Conservation (phyloP, 2,113 vertebrate species). For the Callopanchax toddi region DNA sequence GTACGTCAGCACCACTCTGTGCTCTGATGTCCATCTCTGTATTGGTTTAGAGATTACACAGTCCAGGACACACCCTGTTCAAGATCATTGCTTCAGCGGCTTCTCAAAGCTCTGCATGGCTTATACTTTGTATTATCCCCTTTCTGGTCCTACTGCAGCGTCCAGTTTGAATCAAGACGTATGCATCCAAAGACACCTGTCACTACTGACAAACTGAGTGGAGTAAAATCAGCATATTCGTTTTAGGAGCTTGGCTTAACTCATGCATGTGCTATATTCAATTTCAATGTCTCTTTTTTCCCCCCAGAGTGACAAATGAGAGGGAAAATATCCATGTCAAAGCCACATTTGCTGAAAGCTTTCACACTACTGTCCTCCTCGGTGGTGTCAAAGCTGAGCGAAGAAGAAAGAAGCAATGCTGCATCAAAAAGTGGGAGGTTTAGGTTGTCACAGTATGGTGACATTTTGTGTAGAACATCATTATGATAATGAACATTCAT, state of each 20-base stretch:
- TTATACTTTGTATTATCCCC: background rate
- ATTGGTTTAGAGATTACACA: constrained; percentile 46
- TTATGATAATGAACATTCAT: constrained; percentile 68
- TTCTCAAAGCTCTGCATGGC: constrained; percentile 20
- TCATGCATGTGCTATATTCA: constrained; percentile 36
- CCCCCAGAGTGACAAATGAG: constrained; percentile 50
- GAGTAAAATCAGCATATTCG: constrained; percentile 55
- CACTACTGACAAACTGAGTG: constrained; percentile 20
- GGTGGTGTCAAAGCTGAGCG: constrained; percentile 18
- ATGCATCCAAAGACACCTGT: constrained; percentile 34
- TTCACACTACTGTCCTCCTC: constrained; percentile 16
- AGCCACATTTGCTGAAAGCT: constrained; percentile 28
- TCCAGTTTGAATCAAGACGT: constrained; percentile 32
- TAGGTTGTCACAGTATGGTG: constrained; percentile 55
- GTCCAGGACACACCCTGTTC: constrained; percentile 42
- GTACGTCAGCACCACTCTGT: constrained; percentile 29
- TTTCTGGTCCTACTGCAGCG: background rate
- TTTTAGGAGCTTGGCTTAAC: constrained; percentile 43
- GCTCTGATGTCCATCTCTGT: constrained; percentile 30
- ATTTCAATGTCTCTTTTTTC: constrained; percentile 39
- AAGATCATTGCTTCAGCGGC: constrained; percentile 30
- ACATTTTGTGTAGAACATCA: constrained; percentile 46
- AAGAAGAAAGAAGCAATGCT: constrained; percentile 11
- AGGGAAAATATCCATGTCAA: constrained; percentile 41
- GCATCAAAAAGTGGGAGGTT: constrained; percentile 39